A percentile compares a stretch with the other conserved stretches of the same genome.
phyloP scores from a whole-genome alignment of 2,113 vertebrate genomes.

The Urocynchramus pylzowi region DNA sequence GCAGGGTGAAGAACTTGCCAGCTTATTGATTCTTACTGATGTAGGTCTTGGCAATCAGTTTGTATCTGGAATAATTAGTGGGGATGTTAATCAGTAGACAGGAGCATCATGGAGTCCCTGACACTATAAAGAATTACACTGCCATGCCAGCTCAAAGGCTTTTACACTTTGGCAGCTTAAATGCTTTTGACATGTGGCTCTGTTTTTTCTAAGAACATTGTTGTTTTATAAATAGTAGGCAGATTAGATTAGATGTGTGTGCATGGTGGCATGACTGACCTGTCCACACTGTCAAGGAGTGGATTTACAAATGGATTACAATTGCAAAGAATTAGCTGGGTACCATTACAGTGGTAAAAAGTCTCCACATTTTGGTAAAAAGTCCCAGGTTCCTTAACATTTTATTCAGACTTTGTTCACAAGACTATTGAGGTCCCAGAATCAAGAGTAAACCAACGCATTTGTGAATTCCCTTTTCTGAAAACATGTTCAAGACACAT shows the following conservation, averaged over 20 bases:
- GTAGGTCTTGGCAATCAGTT: not conserved
- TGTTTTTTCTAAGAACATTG: not conserved
- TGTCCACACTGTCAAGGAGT: not conserved
- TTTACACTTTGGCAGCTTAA: not conserved
- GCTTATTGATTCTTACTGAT: not conserved
- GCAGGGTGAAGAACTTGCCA: not conserved
- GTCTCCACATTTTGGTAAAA: not conserved
- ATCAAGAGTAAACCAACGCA: accelerated
- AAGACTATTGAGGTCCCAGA: not conserved
- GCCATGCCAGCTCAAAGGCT: not conserved
- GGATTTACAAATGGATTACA: not conserved
- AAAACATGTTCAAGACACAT: not conserved
- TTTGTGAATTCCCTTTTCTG: not conserved
- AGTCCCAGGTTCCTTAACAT: not conserved
- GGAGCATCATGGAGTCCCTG: not conserved
- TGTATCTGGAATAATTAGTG: not conserved
- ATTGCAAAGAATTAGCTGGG: not conserved
- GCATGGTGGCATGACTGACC: not conserved
- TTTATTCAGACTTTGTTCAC: not conserved
- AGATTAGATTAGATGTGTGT: not conserved
- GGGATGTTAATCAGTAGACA: not conserved
- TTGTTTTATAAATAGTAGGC: not conserved
- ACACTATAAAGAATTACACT: not conserved
- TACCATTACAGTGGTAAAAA: not conserved
- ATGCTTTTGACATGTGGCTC: not conserved